Conservation (phyloP, 1,140 invertebrate genomes). For the Andricus grossulariae region DNA sequence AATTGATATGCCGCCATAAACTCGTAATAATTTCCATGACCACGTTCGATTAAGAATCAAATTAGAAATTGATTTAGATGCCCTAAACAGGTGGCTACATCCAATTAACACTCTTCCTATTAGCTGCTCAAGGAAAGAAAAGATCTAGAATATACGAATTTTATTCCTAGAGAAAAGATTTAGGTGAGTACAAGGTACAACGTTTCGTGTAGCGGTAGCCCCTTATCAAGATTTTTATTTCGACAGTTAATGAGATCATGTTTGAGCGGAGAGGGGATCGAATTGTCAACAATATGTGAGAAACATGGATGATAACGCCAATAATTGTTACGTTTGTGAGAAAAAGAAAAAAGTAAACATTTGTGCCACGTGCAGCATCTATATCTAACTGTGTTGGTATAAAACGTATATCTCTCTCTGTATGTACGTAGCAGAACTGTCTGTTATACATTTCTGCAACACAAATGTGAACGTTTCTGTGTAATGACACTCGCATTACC, state of each 20-base stretch:
- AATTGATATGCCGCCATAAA: conserved; percentile 5
- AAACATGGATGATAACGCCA: conserved; percentile 24
- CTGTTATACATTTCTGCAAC: no score
- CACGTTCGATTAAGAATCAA: background rate
- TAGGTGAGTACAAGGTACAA: background rate
- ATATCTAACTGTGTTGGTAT: background rate
- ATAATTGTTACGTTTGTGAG: conserved; percentile 28
- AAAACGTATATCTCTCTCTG: background rate
- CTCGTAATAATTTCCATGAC: background rate
- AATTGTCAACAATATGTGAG: conserved; percentile 15
- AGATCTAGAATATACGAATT: conserved; percentile 1
- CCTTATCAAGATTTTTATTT: conserved; percentile 28
- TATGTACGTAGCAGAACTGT: background rate
- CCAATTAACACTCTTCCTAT: background rate
- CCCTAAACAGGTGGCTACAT: background rate
- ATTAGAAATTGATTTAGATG: background rate
- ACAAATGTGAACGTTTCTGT: no score
- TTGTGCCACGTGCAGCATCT: conserved; percentile 19
- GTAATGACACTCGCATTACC: no score
- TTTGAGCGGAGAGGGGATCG: background rate
- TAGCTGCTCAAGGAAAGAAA: background rate
- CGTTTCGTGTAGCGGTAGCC: background rate
- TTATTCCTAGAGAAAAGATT: conserved; percentile 2
- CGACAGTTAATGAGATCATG: conserved; percentile 28
- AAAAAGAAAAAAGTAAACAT: conserved; percentile 18